Evolutionary conservation across 1,140 invertebrate species (phyloP), one percentile per base, ranked within the genome.

Genomic region (Mizuhopecten yessoensis): DNA sequence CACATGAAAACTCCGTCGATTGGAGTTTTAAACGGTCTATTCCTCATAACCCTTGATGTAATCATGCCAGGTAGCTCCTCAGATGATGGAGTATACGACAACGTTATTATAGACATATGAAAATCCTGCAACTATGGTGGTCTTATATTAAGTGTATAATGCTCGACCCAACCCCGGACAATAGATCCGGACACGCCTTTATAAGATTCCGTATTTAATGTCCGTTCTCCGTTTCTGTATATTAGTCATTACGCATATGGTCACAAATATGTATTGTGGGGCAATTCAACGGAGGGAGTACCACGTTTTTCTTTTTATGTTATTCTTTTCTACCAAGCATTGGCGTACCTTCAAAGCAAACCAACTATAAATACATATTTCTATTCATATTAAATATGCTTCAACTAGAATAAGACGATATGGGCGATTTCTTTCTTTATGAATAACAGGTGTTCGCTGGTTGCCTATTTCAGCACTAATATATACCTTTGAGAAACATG

Each of bases 81-180:
- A 7, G 13, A 13, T 39, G 36, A 39, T 39, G 36, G 13, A 39
- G 36, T 5, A 13, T 7, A 39, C n/a, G 13, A 39, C 5, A 39
- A 13, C 1, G 42, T 45, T 45, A 17, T 29, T 29, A 75, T 75
- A 75, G 9, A 75, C 57, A 75, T 29, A 17, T 17, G 17, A n/a
- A 9, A 29, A 29, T 75, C n/a, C 57, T 29, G 29, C 57, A 75
- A 75, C 57, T n/a, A 75, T 75, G 57, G 57, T 75, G 57, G 57
- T 75, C 57, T 17, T 75, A n/a, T 75, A 29, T 75, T 75, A n/a
- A 17, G 57, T 29, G 57, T 75, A 29, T 75, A 75, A 75, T 29
- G n/a, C 57, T 75, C 57, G 29, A 29, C 57, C 57, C 57, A 75
- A 75, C 57, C 57, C 57, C 57, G 57, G 57, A 75, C 57, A 75